These are phyloP conservation scores for Coenonympha arcania DNA, from an alignment of 2,888 invertebrate genomes.

Conservation along the genomic window DNA sequence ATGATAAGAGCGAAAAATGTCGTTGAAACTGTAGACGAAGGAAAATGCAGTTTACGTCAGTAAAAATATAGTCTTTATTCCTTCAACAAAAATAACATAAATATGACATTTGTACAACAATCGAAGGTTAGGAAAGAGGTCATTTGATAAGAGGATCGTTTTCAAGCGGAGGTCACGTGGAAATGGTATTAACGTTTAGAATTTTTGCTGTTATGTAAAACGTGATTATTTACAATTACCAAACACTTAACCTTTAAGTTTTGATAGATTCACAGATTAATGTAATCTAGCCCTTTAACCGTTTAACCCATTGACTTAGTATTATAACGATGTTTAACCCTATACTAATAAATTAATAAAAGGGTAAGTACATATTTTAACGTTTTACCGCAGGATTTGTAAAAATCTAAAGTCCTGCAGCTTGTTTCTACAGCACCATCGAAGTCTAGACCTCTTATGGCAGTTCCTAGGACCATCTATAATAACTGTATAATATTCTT, in stretches of 20 bases:
- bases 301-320: no score
- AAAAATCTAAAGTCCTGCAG: no score
- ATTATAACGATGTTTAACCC: no score
- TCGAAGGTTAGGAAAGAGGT: conserved; percentile 59
- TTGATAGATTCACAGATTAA: no score
- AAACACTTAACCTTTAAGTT: no score
- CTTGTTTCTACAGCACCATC: no score
- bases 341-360: no score
- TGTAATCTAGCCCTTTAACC: no score
- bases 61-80: conserved; percentile 33
- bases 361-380: no score
- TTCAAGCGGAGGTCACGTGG: conserved; percentile 54
- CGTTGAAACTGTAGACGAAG: conserved; percentile 3
- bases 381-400: no score
- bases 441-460: no score
- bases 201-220: not conserved
- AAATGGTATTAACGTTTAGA: conserved; percentile 33
- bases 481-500: conserved; percentile 21
- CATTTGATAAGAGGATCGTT: conserved; percentile 58
- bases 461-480: no score
- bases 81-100: conserved; percentile 4
- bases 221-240: not conserved
- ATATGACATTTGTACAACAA: conserved; percentile 30
- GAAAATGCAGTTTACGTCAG: conserved; percentile 2
- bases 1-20: conserved; percentile 54